Percentiles rank a stretch among this genome's conserved stretches.
phyloP scores from a whole-genome alignment of 2,797 vertebrate species.

The Benthosema pterotum region DNA sequence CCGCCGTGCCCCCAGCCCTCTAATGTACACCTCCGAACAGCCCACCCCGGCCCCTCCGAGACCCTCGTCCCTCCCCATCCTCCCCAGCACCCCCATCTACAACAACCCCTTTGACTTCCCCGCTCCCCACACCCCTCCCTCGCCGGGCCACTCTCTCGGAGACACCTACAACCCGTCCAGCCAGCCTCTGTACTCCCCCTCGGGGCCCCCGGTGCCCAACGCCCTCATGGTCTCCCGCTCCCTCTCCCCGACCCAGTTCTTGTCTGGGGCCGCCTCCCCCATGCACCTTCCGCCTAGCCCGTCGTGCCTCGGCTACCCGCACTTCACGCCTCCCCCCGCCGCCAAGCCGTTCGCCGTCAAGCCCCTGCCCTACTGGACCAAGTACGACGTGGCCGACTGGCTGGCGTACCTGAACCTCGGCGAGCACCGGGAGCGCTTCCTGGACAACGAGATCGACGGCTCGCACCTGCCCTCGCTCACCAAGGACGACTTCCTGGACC shows the following conservation, averaged over 20 bases:
- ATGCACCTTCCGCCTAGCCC: slow-evolving; percentile 76
- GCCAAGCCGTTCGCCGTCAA: slow-evolving; percentile 92
- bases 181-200: slow-evolving; percentile 78
- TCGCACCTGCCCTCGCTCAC: slow-evolving; percentile 93
- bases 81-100: slow-evolving; percentile 82
- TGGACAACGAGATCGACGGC: slow-evolving; percentile 97
- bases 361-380: slow-evolving; percentile 94
- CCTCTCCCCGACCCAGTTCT: slow-evolving; percentile 86
- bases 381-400: slow-evolving; percentile 97
- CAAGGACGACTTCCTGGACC: slow-evolving; percentile 95
- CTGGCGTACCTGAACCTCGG: slow-evolving; percentile 90
- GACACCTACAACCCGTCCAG: slow-evolving; percentile 76
- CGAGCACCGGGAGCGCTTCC: slow-evolving; percentile 92
- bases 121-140: slow-evolving; percentile 82
- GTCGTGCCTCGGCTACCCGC: slow-evolving; percentile 79
- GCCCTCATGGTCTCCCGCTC: slow-evolving; percentile 81
- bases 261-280: slow-evolving; percentile 83
- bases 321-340: slow-evolving; percentile 79
- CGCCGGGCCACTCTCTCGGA: slow-evolving; percentile 75
- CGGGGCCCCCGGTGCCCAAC: slow-evolving; percentile 69
- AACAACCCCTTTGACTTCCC: slow-evolving; percentile 87
- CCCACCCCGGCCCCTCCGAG: slow-evolving; percentile 84
- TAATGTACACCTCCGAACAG: slow-evolving; percentile 87
- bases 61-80: slow-evolving; percentile 83
- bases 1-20: slow-evolving; percentile 89